These are phyloP conservation scores for Syngnathus typhle DNA, from an alignment of 2,113 vertebrate species.

Conservation along the genomic window DNA sequence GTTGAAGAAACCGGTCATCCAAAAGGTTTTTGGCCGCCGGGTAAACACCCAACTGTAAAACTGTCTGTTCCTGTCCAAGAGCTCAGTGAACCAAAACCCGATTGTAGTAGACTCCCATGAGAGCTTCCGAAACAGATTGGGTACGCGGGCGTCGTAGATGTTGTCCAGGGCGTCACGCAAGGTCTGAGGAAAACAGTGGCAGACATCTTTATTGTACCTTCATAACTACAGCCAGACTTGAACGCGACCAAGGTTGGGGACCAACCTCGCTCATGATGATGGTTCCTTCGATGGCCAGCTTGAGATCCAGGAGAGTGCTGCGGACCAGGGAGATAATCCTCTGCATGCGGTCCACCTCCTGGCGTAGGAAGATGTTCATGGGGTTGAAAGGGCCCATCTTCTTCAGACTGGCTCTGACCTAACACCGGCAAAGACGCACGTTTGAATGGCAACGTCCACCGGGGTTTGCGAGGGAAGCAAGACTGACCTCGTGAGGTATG, in stretches of 20 bases:
- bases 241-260: neutral
- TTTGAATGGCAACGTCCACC: neutral
- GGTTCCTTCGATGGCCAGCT: constrained; percentile 50
- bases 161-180: constrained; percentile 81
- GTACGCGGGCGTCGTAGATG: constrained; percentile 83
- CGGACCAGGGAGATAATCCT: constrained; percentile 35
- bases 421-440: neutral
- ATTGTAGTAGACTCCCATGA: constrained; percentile 84
- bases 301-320: constrained; percentile 43
- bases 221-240: too few species aligned
- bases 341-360: constrained; percentile 56
- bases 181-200: constrained; percentile 41
- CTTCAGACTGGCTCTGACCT: constrained; percentile 38
- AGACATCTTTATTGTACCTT: neutral
- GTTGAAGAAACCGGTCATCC: constrained; percentile 55
- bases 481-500: constrained; percentile 37
- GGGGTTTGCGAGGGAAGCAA: neutral
- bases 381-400: constrained; percentile 45
- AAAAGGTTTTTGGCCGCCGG: constrained; percentile 53
- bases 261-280: constrained; percentile 54
- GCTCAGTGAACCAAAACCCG: constrained; percentile 88
- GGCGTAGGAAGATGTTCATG: constrained; percentile 51
- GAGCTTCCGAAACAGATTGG: constrained; percentile 77
- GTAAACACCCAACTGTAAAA: constrained; percentile 81
- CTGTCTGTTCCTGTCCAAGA: constrained; percentile 81